A percentile compares a stretch with the other conserved stretches of the same genome.
Conservation (phyloP, 2,113 vertebrate genomes). For the Brienomyrus longianalis region DNA sequence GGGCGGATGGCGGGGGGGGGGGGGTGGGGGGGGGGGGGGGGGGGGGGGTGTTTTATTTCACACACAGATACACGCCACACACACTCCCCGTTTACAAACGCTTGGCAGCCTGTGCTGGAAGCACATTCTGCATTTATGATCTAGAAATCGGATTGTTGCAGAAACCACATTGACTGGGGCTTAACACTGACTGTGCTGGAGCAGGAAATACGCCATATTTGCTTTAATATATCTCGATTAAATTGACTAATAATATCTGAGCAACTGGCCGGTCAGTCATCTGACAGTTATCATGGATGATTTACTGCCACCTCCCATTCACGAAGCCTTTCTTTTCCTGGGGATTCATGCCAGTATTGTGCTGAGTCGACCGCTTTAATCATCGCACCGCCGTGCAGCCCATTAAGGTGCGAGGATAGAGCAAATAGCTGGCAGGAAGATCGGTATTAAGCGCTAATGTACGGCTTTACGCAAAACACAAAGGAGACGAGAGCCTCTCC, state of each 20-base stretch:
- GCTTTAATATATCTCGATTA: constrained; percentile 26
- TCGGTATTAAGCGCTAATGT: constrained; percentile 4
- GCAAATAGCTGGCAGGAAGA: background rate
- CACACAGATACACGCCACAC: background rate
- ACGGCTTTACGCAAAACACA: background rate
- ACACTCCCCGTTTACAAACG: background rate
- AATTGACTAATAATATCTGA: constrained; percentile 14
- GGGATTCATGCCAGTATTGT: background rate
- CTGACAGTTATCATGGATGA: constrained; percentile 7
- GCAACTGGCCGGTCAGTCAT: constrained; percentile 12
- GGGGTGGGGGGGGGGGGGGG: background rate
- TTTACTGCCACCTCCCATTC: background rate
- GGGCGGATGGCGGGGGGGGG: too few relatives aligned
- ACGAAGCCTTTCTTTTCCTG: background rate
- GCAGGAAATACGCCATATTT: constrained; percentile 10
- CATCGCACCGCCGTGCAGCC: background rate
- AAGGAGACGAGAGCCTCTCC: background rate
- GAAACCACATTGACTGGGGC: constrained; percentile 19
- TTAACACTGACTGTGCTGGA: constrained; percentile 21
- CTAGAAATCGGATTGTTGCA: constrained; percentile 21
- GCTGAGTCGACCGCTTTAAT: background rate
- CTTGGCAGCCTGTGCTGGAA: background rate
- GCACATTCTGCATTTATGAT: background rate
- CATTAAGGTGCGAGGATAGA: background rate
- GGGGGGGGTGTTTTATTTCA: background rate